A percentile compares a stretch with the other conserved stretches of the same genome.
Conservation (phyloP, 2,797 vertebrate species). For the Falco biarmicus region DNA sequence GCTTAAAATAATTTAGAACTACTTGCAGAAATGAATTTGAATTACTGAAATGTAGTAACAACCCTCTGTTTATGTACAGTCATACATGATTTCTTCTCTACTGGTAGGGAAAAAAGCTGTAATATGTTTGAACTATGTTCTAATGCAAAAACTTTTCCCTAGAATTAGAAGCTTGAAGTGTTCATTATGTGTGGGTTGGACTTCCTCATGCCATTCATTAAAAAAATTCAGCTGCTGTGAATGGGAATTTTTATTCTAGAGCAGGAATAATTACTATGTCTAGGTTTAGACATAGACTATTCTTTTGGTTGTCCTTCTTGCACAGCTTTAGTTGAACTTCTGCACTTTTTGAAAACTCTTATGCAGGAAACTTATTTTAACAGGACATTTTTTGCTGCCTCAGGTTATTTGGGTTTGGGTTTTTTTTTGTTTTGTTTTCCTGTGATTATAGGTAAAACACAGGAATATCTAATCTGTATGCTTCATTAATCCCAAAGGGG, state of each 20-base stretch:
- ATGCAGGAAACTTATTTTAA: neutral
- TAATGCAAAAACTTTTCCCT: neutral
- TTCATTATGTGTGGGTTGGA: neutral
- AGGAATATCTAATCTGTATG: too few relatives aligned
- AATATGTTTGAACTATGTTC: neutral
- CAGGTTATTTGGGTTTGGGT: neutral
- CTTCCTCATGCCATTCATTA: neutral
- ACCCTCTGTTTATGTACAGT: neutral
- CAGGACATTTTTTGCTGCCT: neutral
- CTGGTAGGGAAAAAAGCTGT: neutral
- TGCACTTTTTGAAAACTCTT: neutral
- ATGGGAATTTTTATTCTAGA: neutral
- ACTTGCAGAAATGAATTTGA: neutral
- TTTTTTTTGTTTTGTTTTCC: neutral
- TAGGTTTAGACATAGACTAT: neutral
- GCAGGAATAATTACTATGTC: neutral
- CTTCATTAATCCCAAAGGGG: neutral
- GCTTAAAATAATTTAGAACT: neutral
- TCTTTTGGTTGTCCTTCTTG: neutral
- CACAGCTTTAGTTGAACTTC: neutral
- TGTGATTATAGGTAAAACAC: neutral
- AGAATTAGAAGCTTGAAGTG: neutral
- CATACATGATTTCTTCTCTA: neutral
- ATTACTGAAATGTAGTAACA: neutral
- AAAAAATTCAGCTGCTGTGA: neutral